These are phyloP conservation scores for Drosophila subobscura DNA, from an alignment of 1,140 invertebrate genomes.

Conservation along the genomic window DNA sequence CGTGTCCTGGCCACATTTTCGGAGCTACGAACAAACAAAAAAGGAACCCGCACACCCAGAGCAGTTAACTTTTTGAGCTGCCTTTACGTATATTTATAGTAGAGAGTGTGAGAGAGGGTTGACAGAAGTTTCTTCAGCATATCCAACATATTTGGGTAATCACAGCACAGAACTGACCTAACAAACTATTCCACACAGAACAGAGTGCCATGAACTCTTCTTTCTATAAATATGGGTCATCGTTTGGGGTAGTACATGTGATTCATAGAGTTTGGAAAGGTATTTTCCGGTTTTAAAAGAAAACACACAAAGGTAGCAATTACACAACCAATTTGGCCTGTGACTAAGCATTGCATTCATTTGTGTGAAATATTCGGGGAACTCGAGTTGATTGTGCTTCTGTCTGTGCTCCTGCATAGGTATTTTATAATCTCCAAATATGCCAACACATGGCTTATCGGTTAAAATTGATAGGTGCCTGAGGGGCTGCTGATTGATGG, in stretches of 20 bases:
- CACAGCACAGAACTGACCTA: conserved; percentile 37
- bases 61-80: conserved; percentile 34
- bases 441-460: conserved; percentile 3
- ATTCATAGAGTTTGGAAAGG: no score
- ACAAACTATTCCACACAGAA: conserved; percentile 1
- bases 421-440: neutral
- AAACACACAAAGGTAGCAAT: no score
- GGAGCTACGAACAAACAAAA: conserved; percentile 17
- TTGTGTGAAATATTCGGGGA: conserved; percentile 15
- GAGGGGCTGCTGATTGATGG: no score
- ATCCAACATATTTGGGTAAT: conserved; percentile 16
- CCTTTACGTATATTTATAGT: conserved; percentile 5
- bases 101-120: neutral
- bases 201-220: conserved; percentile 25
- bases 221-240: neutral
- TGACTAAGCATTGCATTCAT: conserved; percentile 23
- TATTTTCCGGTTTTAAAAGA: no score
- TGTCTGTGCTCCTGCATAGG: neutral
- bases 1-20: conserved; percentile 73
- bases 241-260: neutral
- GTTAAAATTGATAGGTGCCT: no score
- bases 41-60: conserved; percentile 9
- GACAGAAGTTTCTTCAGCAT: conserved; percentile 11
- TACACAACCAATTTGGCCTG: no score
- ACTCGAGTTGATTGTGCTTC: neutral